phyloP scores from a whole-genome alignment of 2,888 invertebrate genomes.

The Lathronympha strigana region DNA sequence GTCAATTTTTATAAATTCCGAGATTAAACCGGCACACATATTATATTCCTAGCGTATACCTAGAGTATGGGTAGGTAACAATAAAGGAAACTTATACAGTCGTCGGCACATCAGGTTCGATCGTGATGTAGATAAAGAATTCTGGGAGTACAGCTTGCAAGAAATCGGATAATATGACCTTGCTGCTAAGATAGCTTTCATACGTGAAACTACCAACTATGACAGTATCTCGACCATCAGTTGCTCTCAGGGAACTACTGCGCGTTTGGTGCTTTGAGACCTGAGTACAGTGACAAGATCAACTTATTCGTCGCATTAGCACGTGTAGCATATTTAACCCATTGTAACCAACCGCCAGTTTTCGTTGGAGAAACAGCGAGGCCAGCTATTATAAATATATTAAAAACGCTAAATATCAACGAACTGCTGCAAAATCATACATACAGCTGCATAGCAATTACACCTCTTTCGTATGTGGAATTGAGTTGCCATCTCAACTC shows the following conservation, averaged over 20 bases:
- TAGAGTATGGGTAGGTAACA: slow-evolving; percentile 75
- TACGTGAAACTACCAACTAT: slow-evolving; percentile 72
- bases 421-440: not conserved
- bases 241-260: slow-evolving; percentile 88
- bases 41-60: too few relatives aligned
- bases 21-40: slow-evolving; percentile 64
- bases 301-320: slow-evolving; percentile 69
- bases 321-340: slow-evolving; percentile 11
- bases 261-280: slow-evolving; percentile 81
- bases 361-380: not conserved
- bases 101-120: slow-evolving; percentile 78
- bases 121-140: slow-evolving; percentile 66
- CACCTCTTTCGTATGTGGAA: too few relatives aligned
- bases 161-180: slow-evolving; percentile 84
- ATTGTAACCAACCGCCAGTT: slow-evolving; percentile 50
- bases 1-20: too few relatives aligned
- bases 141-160: slow-evolving; percentile 86
- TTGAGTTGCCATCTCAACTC: too few relatives aligned
- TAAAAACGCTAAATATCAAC: not conserved
- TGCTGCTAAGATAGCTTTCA: slow-evolving; percentile 81
- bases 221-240: slow-evolving; percentile 86
- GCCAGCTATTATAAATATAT: not conserved
- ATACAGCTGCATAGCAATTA: not conserved
- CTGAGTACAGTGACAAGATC: slow-evolving; percentile 85
- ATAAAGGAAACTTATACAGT: slow-evolving; percentile 87